Base-by-base conservation (phyloP, 2,888 invertebrate genomes). In the Lampropteryx suffumata region DNA sequence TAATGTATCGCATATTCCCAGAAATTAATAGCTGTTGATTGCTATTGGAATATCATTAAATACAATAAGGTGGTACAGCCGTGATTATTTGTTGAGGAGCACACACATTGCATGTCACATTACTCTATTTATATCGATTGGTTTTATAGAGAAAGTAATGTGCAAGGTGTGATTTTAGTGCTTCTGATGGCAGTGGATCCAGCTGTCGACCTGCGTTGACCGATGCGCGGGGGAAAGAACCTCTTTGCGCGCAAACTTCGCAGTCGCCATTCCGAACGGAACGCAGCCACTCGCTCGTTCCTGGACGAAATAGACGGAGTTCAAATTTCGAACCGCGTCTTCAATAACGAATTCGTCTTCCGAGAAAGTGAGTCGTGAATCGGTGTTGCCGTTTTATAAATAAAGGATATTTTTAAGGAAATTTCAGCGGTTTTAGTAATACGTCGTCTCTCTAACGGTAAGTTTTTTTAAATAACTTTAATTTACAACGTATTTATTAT, bases 261-360 rank as follows among this genome's bases (percentile, higher is more conserved):
- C 86, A 89, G 89, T 89, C 82, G 79, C 70, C 76, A 77, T 75
- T 77, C 76, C 73, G 72, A 66, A 65, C 65, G 76, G 81, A 75
- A 75, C 80, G 83, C 67, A 67, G 73, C 70, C 71, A 69, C 77
- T 71, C 83, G 84, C 64, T 66, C 72, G 71, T 70, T 66, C 67
- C 66, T 43, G 55, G 42, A 52, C 54, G 46, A 52, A 42, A 17
- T 55, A 45, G 58, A 64, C 57, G 54, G 50, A 50, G 58, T 59
- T 63, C 59, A 61, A 71, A 59, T 56, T 59, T 57, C 70, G 65
- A 70, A 65, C 62, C 55, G 58, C 48, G 45, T 49, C 67, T 67
- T 57, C 61, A 67, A 71, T 55, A 55, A 42, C 64, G 61, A 64
- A 66, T 65, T 60, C 65, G 57, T 64, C 54, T 42, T 56, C 61